Percentiles rank a stretch among this genome's conserved stretches.
Conservation (phyloP, 2,888 invertebrate species). For the Andrena camellia region DNA sequence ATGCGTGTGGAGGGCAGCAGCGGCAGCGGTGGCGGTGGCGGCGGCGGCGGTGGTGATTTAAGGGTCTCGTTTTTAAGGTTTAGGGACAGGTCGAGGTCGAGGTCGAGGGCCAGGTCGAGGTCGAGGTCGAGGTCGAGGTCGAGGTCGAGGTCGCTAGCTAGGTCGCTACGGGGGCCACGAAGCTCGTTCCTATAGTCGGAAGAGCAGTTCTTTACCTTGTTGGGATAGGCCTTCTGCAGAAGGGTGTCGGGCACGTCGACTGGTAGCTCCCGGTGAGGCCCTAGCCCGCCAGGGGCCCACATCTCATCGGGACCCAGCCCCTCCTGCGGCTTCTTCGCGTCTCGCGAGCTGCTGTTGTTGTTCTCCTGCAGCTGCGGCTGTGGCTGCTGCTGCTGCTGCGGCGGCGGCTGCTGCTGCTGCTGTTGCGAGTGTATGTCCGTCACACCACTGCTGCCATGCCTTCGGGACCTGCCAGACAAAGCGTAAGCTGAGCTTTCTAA, state of each 20-base stretch:
- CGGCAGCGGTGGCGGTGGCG: constrained; percentile 67
- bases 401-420: constrained; percentile 87
- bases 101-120: constrained; percentile 72
- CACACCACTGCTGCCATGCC: constrained; percentile 92
- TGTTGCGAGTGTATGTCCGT: constrained; percentile 91
- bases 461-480: constrained; percentile 89
- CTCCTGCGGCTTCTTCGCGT: constrained; percentile 80
- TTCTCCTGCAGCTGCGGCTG: constrained; percentile 86
- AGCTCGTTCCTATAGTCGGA: constrained; percentile 73
- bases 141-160: constrained; percentile 80
- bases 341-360: constrained; percentile 67
- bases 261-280: constrained; percentile 99
- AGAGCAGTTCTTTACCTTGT: constrained; percentile 83
- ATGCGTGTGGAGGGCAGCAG: constrained; percentile 60
- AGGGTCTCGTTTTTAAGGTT: constrained; percentile 76
- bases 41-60: constrained; percentile 45
- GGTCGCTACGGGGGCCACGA: constrained; percentile 79
- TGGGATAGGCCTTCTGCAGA: constrained; percentile 84
- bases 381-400: constrained; percentile 88
- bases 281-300: constrained; percentile 85
- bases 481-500: constrained; percentile 28
- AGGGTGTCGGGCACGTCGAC: constrained; percentile 97
- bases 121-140: background rate
- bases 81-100: constrained; percentile 69
- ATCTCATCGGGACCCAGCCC: constrained; percentile 85